Evolutionary conservation across 2,113 vertebrate genomes (phyloP), one percentile per base, ranked within the genome.

Genomic region (Eublepharis macularius): DNA sequence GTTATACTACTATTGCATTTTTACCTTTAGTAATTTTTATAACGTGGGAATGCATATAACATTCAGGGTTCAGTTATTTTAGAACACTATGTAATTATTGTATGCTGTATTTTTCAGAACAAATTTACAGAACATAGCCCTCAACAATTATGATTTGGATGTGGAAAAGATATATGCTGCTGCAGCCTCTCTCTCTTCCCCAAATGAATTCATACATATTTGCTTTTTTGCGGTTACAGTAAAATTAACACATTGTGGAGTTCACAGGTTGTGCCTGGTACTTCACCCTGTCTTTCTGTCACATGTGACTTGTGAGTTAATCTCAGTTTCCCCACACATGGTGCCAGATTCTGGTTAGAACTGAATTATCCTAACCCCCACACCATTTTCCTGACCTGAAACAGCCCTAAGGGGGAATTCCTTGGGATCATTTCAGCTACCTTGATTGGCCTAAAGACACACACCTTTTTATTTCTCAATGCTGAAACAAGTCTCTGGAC

Each of bases 31-130:
- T 6, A 57, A 24, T 54, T 21, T 57, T 57, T 57, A 57, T 24
- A 57, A 66, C 87, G 6, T 39, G 80, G 86, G 89, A 90, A 86
- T 4, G 34, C 63, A 69, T 36, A 14, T 2, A 34, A 78, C 39
- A 34, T 85, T 88, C 87, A 69, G 60, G 29, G 81, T 29, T 89
- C 24, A 72, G 17, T 79, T 6, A 0, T 51, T 75, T 72, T 57
- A 72, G 68, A 72, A 69, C 36, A 9, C 69, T 36, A 34, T 47
- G 32, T 45, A 24, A 32, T 68, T 47, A 69, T 45, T 32, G 43
- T n/a, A 69, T 51, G 70, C 39, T 70, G 66, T 81, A 21, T 70
- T 81, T 69, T 17, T 24, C n/a, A 49, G n/a, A n/a, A 54, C 51
- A 54, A 17, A 54, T 54, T 54, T 54, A 54, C 51, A 54, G 11